A percentile compares a stretch with the other conserved stretches of the same genome.
Conservation (phyloP, 2,888 invertebrate genomes). For the Proisotoma minuta region DNA sequence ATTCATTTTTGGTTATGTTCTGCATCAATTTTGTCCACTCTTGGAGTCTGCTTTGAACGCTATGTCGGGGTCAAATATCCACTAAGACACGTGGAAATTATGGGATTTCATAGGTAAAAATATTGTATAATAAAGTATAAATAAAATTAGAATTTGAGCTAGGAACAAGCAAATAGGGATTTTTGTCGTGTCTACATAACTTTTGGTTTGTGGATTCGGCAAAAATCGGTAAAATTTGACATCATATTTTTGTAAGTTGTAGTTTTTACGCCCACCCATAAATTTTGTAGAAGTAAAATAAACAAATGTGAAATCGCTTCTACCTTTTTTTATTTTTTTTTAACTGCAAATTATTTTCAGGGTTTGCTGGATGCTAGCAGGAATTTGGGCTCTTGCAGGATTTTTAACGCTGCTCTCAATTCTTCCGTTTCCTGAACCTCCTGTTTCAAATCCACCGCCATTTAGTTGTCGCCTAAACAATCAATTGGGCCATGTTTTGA, state of each 20-base stretch:
- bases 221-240: too few relatives aligned
- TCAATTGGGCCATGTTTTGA: slow-evolving; percentile 30
- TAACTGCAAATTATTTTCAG: too few relatives aligned
- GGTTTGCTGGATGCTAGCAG: slow-evolving; percentile 19
- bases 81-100: slow-evolving; percentile 19
- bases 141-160: too few relatives aligned
- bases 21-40: slow-evolving; percentile 35
- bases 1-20: slow-evolving; percentile 40
- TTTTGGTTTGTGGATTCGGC: too few relatives aligned
- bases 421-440: slow-evolving; percentile 23
- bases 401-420: slow-evolving; percentile 12
- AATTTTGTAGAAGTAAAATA: too few relatives aligned
- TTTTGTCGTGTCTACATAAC: too few relatives aligned
- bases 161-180: too few relatives aligned
- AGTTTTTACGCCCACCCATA: too few relatives aligned
- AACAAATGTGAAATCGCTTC: too few relatives aligned
- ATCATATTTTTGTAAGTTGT: too few relatives aligned
- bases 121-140: too few relatives aligned
- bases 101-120: slow-evolving; percentile 12
- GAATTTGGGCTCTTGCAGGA: slow-evolving; percentile 29
- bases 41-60: slow-evolving; percentile 37
- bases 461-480: slow-evolving; percentile 29
- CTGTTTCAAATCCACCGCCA: slow-evolving; percentile 10
- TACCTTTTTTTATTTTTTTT: too few relatives aligned
- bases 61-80: slow-evolving; percentile 39